These are phyloP conservation scores for Carollia perspicillata DNA, from an alignment of 2,113 vertebrate genomes.

Conservation along the genomic window DNA sequence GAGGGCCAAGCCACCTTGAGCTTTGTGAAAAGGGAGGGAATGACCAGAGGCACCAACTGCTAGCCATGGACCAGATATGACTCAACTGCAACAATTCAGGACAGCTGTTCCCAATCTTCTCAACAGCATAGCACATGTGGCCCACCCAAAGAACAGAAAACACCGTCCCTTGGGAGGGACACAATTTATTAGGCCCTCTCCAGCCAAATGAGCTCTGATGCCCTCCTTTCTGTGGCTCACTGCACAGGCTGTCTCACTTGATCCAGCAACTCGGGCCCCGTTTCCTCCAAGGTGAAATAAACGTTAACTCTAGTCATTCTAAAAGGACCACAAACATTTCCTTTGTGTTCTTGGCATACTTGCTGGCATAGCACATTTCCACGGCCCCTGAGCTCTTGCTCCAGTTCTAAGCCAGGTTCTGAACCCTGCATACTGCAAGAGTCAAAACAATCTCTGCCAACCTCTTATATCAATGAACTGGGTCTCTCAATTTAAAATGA, in stretches of 20 bases:
- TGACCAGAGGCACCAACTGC: slow-evolving; percentile 50
- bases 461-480: background rate
- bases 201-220: background rate
- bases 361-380: background rate
- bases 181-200: slow-evolving; percentile 29
- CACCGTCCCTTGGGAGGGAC: background rate
- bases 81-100: slow-evolving; percentile 1
- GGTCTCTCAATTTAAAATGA: background rate
- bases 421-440: background rate
- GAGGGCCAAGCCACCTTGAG: background rate
- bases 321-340: slow-evolving; percentile 1
- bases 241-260: background rate
- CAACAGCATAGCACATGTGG: slow-evolving; percentile 15
- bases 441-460: background rate
- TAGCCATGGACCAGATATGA: slow-evolving; percentile 38
- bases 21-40: slow-evolving; percentile 29
- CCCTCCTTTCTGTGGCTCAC: background rate
- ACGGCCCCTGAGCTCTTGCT: background rate
- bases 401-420: background rate
- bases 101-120: slow-evolving; percentile 59
- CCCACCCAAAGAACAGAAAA: slow-evolving; percentile 52
- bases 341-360: background rate
- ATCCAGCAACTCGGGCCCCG: background rate
- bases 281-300: slow-evolving; percentile 44
- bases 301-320: background rate